phyloP scores from a whole-genome alignment of 2,797 vertebrate genomes.

The Parambassis ranga region DNA sequence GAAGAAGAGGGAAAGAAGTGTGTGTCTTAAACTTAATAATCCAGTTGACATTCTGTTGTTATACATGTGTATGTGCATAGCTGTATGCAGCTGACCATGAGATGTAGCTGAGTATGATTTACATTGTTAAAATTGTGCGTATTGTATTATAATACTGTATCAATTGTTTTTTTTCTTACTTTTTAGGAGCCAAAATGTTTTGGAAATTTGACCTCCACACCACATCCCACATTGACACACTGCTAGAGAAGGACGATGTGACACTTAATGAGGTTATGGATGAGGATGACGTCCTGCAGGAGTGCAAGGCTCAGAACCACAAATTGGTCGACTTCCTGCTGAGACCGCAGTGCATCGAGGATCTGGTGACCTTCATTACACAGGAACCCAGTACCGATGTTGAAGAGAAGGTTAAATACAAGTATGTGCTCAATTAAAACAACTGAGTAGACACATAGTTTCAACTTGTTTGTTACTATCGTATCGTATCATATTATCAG shows the following conservation, averaged over 20 bases:
- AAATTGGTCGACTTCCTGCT: conserved; percentile 97
- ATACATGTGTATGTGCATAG: no score
- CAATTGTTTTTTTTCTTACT: neutral
- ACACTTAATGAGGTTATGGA: conserved; percentile 97
- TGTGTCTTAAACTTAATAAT: no score
- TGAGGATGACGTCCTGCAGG: conserved; percentile 97
- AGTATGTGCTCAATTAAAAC: no score
- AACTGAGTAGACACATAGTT: no score
- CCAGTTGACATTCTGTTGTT: no score
- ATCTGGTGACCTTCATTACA: conserved; percentile 95
- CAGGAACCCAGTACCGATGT: conserved; percentile 93
- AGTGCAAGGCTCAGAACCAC: conserved; percentile 98
- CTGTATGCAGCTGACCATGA: no score
- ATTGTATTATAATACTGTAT: no score
- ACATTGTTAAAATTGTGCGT: no score
- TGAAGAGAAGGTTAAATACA: conserved; percentile 98
- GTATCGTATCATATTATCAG: neutral
- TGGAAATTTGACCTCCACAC: conserved; percentile 99
- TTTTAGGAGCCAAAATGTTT: conserved; percentile 91
- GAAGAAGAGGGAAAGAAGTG: no score
- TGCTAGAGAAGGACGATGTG: conserved; percentile 97
- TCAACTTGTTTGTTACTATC: no score
- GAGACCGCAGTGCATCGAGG: conserved; percentile 95
- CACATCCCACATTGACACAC: conserved; percentile 98
- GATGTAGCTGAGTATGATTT: no score